Evolutionary conservation across 1,140 invertebrate genomes (phyloP), one percentile per base, ranked within the genome.

Genomic region (Drosophila ironensis): DNA sequence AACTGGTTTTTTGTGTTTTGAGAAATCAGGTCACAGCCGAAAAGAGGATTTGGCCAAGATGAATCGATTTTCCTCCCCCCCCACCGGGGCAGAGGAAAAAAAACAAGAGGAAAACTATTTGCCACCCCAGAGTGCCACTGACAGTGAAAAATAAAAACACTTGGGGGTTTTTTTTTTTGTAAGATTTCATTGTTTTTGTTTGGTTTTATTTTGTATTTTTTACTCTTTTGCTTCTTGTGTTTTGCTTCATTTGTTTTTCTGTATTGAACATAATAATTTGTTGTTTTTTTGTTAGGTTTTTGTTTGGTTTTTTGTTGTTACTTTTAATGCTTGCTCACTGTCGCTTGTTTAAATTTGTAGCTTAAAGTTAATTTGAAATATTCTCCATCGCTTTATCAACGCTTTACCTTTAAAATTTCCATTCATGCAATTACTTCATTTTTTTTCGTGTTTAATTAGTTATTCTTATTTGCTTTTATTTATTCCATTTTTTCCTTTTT

Each of bases 211-310:
- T 63, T 47, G 54, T 42, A 33, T 63, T 53, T 61, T 72, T 60
- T 33, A 12, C n/a, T n/a, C n/a, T n/a, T n/a, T n/a, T n/a, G n/a
- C n/a, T n/a, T n/a, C n/a, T n/a, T n/a, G n/a, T n/a, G n/a, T n/a
- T n/a, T n/a, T n/a, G n/a, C n/a, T n/a, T n/a, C n/a, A n/a, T n/a
- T n/a, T n/a, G 51, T 51, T 78, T 78, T 84, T 86, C 59, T 84
- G 86, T 86, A 84, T 86, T 86, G 78, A 84, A 84, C 78, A 84
- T 84, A 84, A 84, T 84, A 84, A 86, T 74, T 84, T 82, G 60
- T 72, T 70, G 68, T 76, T 67, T 54, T 19, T 51, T 76, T 72
- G 48, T 53, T 51, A 51, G 41, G 48, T 51, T 76, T 73, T 44
- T 44, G 41, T 22, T 53, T 22, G n/a, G 56, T 3, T n/a, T 66